Conservation (phyloP, 2,113 vertebrate species). For the Lates calcarifer region DNA sequence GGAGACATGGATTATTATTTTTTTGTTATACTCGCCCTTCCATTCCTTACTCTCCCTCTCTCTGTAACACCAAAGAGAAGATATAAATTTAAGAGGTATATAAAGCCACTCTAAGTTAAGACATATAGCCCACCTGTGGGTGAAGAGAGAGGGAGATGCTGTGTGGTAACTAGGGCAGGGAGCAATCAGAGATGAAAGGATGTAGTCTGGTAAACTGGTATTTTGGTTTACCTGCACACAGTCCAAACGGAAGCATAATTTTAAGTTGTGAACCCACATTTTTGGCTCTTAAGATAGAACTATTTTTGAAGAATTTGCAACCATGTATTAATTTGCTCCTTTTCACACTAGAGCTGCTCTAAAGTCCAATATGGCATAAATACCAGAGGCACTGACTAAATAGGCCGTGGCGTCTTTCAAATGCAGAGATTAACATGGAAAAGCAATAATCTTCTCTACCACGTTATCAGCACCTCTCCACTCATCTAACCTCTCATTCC, state of each 20-base stretch:
- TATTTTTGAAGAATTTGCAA: slow-evolving; percentile 8
- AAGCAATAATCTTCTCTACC: slow-evolving; percentile 76
- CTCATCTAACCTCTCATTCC: slow-evolving; percentile 33
- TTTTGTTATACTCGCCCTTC: slow-evolving; percentile 2
- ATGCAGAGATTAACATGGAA: slow-evolving; percentile 47
- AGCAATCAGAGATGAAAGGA: slow-evolving; percentile 56
- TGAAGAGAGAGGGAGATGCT: slow-evolving; percentile 56
- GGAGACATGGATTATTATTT: slow-evolving; percentile 28
- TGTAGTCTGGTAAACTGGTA: neutral
- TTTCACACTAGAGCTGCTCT: slow-evolving; percentile 34
- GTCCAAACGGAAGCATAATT: slow-evolving; percentile 2
- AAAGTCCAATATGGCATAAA: neutral
- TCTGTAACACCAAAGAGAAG: slow-evolving; percentile 80
- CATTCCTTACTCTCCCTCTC: slow-evolving; percentile 47
- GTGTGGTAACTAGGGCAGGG: slow-evolving; percentile 39
- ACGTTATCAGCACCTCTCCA: slow-evolving; percentile 30
- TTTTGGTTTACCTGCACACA: slow-evolving; percentile 11
- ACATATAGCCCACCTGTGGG: slow-evolving; percentile 32
- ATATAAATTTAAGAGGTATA: slow-evolving; percentile 42
- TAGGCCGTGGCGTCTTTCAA: slow-evolving; percentile 28
- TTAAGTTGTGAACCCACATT: slow-evolving; percentile 6
- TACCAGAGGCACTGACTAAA: slow-evolving; percentile 25
- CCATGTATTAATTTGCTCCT: slow-evolving; percentile 15
- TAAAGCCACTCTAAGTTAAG: slow-evolving; percentile 23
- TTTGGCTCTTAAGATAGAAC: slow-evolving; percentile 8